Evolutionary conservation across 2,797 vertebrate genomes (phyloP), one percentile per base, ranked within the genome.

Genomic region (Ispidina picta): DNA sequence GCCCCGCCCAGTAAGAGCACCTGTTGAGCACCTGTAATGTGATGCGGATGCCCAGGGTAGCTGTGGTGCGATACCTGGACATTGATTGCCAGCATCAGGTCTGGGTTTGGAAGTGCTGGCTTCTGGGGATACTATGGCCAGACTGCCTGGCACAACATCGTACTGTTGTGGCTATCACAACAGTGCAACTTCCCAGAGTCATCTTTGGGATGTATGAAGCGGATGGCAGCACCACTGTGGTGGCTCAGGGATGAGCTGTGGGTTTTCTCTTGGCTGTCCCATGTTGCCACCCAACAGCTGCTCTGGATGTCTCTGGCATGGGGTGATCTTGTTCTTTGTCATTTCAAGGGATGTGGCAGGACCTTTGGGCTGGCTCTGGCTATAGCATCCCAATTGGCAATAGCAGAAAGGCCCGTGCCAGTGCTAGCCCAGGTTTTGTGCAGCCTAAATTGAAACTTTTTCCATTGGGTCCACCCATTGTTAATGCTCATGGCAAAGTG

Each of bases 1-100:
- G 43, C 1, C 23, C 14, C 10, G 4, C 35, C 22, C n/a, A 12
- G 62, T 18, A 62, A 20, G 20, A 31, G 21, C 26, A 5, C 2
- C 9, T 13, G 20, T 43, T 58, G n/a, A n/a, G n/a, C n/a, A n/a
- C n/a, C n/a, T n/a, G 33, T 15, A 65, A 39, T 0, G 3, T 8
- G 35, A 49, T 9, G 41, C 33, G 13, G 69, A 51, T 37, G 22
- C 59, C 29, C 3, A 2, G 60, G 10, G 8, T 17, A 75, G 33
- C 26, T 2, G 3, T 21, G 25, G 64, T 21, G 29, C 0, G 0
- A 9, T 25, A 23, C 8, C 26, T 1, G 0, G 3, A 12, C 31
- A 31, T 10, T 6, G 71, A 9, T 1, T 58, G 37, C 46, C 54
- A 35, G 88, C 31, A n/a, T 58, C 48, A 26, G 51, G 41, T 51